These are phyloP conservation scores for Stenodera caucasica DNA, from an alignment of 2,888 invertebrate genomes.

Conservation along the genomic window DNA sequence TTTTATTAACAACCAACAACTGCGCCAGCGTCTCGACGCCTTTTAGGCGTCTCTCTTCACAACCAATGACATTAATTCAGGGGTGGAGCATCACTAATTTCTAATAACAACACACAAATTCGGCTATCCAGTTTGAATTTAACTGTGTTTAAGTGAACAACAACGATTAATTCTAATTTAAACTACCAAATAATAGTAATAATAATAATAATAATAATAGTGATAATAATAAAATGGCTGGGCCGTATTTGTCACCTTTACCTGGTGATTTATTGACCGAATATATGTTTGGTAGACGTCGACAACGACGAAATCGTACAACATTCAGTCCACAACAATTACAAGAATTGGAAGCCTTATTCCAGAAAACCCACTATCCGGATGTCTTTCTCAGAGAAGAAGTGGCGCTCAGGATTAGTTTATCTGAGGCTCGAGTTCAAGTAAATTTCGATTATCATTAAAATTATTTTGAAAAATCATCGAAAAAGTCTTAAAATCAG, in stretches of 20 bases:
- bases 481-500: too few species aligned
- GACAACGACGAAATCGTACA: conserved; percentile 87
- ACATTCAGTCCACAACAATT: conserved; percentile 94
- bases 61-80: conserved; percentile 48
- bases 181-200: neutral
- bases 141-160: conserved; percentile 36
- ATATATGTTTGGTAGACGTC: conserved; percentile 88
- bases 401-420: conserved; percentile 85
- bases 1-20: conserved; percentile 42
- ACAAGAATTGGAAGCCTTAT: conserved; percentile 86
- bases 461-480: too few species aligned
- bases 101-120: conserved; percentile 41
- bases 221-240: conserved; percentile 66
- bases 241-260: conserved; percentile 81
- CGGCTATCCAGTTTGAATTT: conserved; percentile 41
- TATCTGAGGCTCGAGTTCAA: conserved; percentile 93
- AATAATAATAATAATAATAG: neutral
- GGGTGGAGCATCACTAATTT: conserved; percentile 52
- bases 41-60: conserved; percentile 45
- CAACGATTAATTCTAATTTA: conserved; percentile 6
- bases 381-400: conserved; percentile 88
- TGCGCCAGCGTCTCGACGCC: conserved; percentile 53
- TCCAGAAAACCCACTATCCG: conserved; percentile 94
- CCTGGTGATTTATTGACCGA: conserved; percentile 88
- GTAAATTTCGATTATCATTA: conserved; percentile 59